phyloP scores from a whole-genome alignment of 2,888 invertebrate genomes.

The Rhabditoides inermis region DNA sequence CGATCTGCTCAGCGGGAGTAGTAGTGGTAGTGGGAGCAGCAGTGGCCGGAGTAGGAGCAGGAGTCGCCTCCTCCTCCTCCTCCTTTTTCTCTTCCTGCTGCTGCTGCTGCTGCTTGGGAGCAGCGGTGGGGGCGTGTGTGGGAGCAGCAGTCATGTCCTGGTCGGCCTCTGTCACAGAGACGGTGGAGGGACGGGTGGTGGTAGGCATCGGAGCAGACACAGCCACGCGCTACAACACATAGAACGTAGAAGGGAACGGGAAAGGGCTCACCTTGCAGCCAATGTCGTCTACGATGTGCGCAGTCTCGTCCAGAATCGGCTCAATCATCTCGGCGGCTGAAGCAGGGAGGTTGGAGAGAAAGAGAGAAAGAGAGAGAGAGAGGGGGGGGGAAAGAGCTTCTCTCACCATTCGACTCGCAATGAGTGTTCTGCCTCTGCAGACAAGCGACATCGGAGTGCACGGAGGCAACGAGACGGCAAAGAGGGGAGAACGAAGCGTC shows the following conservation, averaged over 20 bases:
- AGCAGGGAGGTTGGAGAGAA: neutral
- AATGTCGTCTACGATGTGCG: constrained; percentile 33
- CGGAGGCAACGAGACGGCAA: constrained; percentile 11
- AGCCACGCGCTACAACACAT: no score
- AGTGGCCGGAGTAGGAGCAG: constrained; percentile 29
- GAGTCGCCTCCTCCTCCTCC: constrained; percentile 23
- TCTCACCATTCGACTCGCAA: no score
- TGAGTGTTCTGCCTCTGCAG: constrained; percentile 3
- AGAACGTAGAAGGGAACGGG: constrained; percentile 1
- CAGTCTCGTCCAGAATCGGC: constrained; percentile 40
- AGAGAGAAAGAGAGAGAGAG: neutral
- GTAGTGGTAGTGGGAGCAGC: constrained; percentile 19
- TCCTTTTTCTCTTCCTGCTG: no score
- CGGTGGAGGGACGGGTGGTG: neutral
- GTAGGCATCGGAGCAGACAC: neutral
- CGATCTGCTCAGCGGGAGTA: no score
- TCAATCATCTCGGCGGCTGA: constrained; percentile 29
- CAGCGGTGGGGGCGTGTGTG: constrained; percentile 5
- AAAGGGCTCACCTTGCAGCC: constrained; percentile 11
- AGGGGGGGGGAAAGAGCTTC: neutral
- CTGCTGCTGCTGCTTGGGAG: no score
- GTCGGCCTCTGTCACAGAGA: constrained; percentile 8
- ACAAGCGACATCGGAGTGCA: constrained; percentile 12
- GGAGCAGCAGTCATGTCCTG: constrained; percentile 3
- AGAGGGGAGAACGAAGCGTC: constrained; percentile 9